Conservation (phyloP, 1,140 invertebrate genomes). For the Teleopsis dalmanni region DNA sequence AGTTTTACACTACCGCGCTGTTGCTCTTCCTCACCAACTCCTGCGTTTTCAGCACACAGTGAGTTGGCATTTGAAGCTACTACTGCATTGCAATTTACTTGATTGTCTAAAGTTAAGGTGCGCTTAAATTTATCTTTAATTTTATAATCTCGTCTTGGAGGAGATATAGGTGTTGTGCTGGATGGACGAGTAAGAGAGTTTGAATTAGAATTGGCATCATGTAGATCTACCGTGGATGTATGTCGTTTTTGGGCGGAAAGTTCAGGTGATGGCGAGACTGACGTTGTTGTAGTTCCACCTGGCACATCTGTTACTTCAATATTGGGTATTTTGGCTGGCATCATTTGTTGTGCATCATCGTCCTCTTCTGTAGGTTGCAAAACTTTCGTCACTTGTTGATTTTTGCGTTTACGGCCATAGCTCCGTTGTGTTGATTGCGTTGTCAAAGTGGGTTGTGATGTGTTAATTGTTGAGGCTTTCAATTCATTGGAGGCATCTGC, state of each 20-base stretch:
- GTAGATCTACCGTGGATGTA: slow-evolving; percentile 11
- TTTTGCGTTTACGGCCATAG: slow-evolving; percentile 38
- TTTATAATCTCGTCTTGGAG: slow-evolving; percentile 35
- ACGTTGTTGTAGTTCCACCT: slow-evolving; percentile 12
- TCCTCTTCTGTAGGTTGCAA: slow-evolving; percentile 17
- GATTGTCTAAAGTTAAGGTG: slow-evolving; percentile 30
- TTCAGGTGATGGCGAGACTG: slow-evolving; percentile 15
- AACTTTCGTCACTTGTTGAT: slow-evolving; percentile 34
- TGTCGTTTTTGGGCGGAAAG: slow-evolving; percentile 21
- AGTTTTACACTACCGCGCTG: slow-evolving; percentile 48
- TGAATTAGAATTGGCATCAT: slow-evolving; percentile 13
- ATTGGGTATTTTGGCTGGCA: slow-evolving; percentile 29
- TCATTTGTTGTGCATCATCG: slow-evolving; percentile 13
- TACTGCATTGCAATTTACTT: slow-evolving; percentile 22
- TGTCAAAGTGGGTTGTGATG: slow-evolving; percentile 3
- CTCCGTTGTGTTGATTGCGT: slow-evolving; percentile 18
- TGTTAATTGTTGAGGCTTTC: slow-evolving; percentile 9
- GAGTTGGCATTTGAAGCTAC: slow-evolving; percentile 10
- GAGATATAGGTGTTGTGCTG: slow-evolving; percentile 26
- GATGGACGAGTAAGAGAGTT: slow-evolving; percentile 7
- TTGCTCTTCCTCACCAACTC: slow-evolving; percentile 31
- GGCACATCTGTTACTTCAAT: slow-evolving; percentile 16
- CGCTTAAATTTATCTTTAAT: slow-evolving; percentile 42
- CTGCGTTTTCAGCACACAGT: slow-evolving; percentile 3
- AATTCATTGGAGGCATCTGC: slow-evolving; percentile 26